These are phyloP conservation scores for Henicopernis longicauda DNA, from an alignment of 2,113 vertebrate genomes.

Conservation along the genomic window DNA sequence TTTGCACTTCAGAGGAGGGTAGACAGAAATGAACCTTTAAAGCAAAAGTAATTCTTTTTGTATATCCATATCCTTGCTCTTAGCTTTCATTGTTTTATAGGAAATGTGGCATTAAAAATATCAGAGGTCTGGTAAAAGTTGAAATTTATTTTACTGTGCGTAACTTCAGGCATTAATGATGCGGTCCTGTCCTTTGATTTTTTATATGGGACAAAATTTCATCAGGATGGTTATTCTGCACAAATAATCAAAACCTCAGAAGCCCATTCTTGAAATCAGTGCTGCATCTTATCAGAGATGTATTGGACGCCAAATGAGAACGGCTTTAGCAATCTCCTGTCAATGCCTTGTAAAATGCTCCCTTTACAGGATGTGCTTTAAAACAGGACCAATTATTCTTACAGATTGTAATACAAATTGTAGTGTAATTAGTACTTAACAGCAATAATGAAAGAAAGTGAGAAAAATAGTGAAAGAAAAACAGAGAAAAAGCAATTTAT, in stretches of 20 bases:
- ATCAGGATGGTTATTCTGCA: neutral
- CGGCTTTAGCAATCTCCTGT: neutral
- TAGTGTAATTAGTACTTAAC: neutral
- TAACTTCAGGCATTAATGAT: neutral
- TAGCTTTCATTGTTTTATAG: neutral
- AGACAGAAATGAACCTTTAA: neutral
- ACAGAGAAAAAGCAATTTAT: slow-evolving; percentile 19
- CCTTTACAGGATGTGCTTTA: neutral
- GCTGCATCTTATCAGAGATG: neutral
- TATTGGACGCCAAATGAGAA: neutral
- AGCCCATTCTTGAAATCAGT: neutral
- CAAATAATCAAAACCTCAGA: neutral
- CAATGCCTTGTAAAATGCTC: neutral
- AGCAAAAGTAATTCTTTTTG: neutral
- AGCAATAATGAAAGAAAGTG: neutral
- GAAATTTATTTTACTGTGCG: neutral
- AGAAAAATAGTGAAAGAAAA: slow-evolving; percentile 30
- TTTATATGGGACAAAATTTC: neutral
- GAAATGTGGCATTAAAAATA: neutral
- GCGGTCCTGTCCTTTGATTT: neutral
- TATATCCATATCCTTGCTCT: neutral
- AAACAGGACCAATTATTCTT: neutral
- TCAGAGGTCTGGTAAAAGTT: neutral
- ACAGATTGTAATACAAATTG: neutral
- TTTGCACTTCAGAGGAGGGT: neutral